Evolutionary conservation across 2,888 invertebrate genomes (phyloP).

Genomic region (Epistrophe eligans): DNA sequence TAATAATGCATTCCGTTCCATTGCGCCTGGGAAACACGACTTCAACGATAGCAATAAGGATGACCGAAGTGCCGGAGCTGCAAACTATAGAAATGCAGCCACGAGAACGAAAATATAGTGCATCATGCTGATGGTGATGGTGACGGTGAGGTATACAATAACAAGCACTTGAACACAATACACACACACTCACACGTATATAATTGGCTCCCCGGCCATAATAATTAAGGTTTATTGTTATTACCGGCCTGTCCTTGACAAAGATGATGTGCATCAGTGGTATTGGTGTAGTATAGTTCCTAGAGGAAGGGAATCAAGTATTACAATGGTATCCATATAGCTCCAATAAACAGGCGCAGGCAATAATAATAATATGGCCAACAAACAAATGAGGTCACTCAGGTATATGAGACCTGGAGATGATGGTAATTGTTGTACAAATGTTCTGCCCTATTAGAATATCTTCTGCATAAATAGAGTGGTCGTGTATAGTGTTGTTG

Average conservation of each 20-base stretch:
- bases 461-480: slow-evolving; percentile 66
- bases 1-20: slow-evolving; percentile 73
- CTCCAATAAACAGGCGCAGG: slow-evolving; percentile 59
- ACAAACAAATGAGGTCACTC: slow-evolving; percentile 73
- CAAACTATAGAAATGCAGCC: not conserved
- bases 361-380: slow-evolving; percentile 68
- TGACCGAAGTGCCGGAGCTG: slow-evolving; percentile 4
- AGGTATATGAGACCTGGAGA: slow-evolving; percentile 69
- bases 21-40: slow-evolving; percentile 63
- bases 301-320: not conserved
- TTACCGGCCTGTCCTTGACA: slow-evolving; percentile 75
- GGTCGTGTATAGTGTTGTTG: slow-evolving; percentile 1
- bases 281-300: not conserved
- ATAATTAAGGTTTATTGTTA: slow-evolving; percentile 76
- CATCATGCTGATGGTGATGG: slow-evolving; percentile 31
- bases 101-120: slow-evolving; percentile 43
- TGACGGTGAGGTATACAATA: slow-evolving; percentile 29
- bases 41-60: slow-evolving; percentile 13
- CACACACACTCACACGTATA: slow-evolving; percentile 38
- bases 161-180: slow-evolving; percentile 38
- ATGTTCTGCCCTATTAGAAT: slow-evolving; percentile 70
- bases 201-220: slow-evolving; percentile 75
- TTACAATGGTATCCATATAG: slow-evolving; percentile 13
- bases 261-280: slow-evolving; percentile 63
- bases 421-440: slow-evolving; percentile 76